These are phyloP conservation scores for Plestiodon gilberti DNA, from an alignment of 2,113 vertebrate species.

Conservation along the genomic window DNA sequence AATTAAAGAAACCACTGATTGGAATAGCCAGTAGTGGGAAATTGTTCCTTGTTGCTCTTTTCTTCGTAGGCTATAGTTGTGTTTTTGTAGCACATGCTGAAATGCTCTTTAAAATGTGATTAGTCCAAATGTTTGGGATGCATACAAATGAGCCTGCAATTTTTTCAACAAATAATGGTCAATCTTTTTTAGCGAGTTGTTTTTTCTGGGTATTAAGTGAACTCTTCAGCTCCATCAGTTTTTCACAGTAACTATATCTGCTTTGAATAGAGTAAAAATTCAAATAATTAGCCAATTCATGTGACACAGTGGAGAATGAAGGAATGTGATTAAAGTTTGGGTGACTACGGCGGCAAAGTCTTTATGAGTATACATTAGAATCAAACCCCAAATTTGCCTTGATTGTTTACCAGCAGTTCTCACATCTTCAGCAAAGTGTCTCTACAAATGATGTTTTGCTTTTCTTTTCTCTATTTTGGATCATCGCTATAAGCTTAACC, in stretches of 20 bases:
- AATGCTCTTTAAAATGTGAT: conserved; percentile 22
- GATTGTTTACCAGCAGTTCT: background rate
- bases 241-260: background rate
- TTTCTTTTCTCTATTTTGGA: background rate
- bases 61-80: background rate
- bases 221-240: conserved; percentile 6
- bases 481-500: background rate
- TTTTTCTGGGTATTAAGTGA: background rate
- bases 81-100: background rate
- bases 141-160: background rate
- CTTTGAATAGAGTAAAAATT: conserved; percentile 28
- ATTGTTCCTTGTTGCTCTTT: background rate
- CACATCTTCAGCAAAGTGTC: background rate
- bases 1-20: background rate
- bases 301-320: background rate
- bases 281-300: conserved; percentile 31
- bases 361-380: background rate
- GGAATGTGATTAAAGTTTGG: conserved; percentile 16
- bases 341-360: background rate
- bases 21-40: background rate
- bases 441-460: background rate
- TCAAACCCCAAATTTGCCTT: background rate
- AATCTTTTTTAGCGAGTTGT: background rate
- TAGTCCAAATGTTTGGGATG: background rate
- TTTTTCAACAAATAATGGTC: background rate